Evolutionary conservation across 2,888 invertebrate genomes (phyloP).

Genomic region (Nomada ruficornis): DNA sequence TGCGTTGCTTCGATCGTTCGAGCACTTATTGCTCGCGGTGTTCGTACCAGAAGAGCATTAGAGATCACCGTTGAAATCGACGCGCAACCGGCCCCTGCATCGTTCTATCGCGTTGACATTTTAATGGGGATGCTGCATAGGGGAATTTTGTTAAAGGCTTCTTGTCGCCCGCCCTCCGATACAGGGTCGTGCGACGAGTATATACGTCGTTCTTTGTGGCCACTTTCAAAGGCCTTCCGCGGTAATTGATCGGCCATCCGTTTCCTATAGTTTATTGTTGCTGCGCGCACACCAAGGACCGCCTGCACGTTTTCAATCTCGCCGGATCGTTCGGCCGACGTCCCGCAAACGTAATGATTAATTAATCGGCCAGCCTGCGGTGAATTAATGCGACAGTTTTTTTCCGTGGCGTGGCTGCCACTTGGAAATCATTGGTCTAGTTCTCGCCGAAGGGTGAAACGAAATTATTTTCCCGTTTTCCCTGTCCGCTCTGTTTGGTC

Average conservation of each 20-base stretch:
- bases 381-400: constrained; percentile 45
- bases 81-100: constrained; percentile 1
- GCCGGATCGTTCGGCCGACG: constrained; percentile 34
- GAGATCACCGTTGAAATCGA: constrained; percentile 29
- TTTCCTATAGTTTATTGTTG: constrained; percentile 63
- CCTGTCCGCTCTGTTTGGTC: neutral
- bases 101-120: constrained; percentile 4
- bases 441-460: neutral
- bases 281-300: constrained; percentile 17
- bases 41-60: constrained; percentile 10
- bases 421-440: neutral
- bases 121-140: neutral
- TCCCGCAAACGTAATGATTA: constrained; percentile 64
- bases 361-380: constrained; percentile 53
- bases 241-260: constrained; percentile 65
- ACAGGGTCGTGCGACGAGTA: neutral
- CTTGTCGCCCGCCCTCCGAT: constrained; percentile 1
- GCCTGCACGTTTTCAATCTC: constrained; percentile 48
- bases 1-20: constrained; percentile 13
- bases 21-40: constrained; percentile 31
- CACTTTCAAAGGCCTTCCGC: constrained; percentile 45
- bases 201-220: constrained; percentile 51
- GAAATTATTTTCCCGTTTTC: neutral
- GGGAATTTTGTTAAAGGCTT: constrained; percentile 24
- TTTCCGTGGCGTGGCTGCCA: neutral